Evolutionary conservation across 2,797 vertebrate genomes (phyloP).

Genomic region (Champsocephalus esox): DNA sequence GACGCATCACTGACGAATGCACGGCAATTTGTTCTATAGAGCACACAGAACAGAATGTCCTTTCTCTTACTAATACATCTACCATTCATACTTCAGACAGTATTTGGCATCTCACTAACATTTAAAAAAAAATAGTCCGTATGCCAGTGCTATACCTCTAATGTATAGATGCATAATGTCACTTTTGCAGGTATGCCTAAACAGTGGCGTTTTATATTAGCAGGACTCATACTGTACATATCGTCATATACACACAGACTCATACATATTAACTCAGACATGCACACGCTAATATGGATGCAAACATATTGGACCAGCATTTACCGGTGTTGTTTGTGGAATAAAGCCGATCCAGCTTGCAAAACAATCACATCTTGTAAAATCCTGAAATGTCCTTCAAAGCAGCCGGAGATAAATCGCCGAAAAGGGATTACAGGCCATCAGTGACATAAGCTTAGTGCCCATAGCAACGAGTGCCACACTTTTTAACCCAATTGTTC

Average conservation of each 20-base stretch:
- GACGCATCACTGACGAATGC: too few species aligned
- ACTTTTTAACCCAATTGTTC: constrained; percentile 2
- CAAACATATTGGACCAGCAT: neutral
- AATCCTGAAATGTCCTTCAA: constrained; percentile 48
- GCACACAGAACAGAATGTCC: too few species aligned
- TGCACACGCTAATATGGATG: neutral
- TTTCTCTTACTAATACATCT: too few species aligned
- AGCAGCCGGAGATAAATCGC: constrained; percentile 28
- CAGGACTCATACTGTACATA: neutral
- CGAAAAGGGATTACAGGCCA: constrained; percentile 42
- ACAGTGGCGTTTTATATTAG: neutral
- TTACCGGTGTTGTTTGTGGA: constrained; percentile 2
- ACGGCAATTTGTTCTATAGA: too few species aligned
- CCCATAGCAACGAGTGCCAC: constrained; percentile 17
- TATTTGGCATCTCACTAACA: too few species aligned
- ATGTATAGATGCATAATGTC: neutral
- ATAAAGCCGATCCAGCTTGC: constrained; percentile 7
- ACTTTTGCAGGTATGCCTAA: neutral
- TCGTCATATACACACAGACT: neutral
- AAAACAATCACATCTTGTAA: constrained; percentile 26
- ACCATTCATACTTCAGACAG: too few species aligned
- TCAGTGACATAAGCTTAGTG: constrained; percentile 37
- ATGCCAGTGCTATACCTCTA: neutral
- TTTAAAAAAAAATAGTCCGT: too few species aligned
- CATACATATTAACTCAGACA: neutral